These are phyloP conservation scores for Cantharis flavilabris DNA, from an alignment of 2,888 invertebrate genomes.

Conservation along the genomic window DNA sequence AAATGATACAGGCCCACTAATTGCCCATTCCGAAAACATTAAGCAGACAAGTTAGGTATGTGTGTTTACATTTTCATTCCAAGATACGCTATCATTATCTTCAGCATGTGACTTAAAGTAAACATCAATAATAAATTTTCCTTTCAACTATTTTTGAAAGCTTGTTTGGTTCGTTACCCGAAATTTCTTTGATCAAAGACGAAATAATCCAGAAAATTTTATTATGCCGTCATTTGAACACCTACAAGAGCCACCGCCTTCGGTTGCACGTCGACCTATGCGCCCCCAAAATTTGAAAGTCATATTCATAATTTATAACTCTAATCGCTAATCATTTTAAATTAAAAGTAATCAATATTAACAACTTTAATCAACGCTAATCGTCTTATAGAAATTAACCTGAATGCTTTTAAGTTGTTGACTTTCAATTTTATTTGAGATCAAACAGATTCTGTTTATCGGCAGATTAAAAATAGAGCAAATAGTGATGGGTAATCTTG, in stretches of 20 bases:
- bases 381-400: background rate
- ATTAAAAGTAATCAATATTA: background rate
- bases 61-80: conserved; percentile 13
- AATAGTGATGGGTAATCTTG: background rate
- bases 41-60: conserved; percentile 14
- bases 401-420: background rate
- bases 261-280: background rate
- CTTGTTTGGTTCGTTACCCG: background rate
- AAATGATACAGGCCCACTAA: background rate
- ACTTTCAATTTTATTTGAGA: background rate
- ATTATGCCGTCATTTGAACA: background rate
- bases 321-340: background rate
- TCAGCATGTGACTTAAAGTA: background rate
- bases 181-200: background rate
- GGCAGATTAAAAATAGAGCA: background rate
- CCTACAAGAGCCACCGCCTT: background rate
- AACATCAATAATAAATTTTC: background rate
- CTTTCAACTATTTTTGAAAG: background rate
- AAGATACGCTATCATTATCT: conserved; percentile 15
- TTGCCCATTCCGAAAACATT: background rate
- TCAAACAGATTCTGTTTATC: background rate
- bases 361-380: background rate
- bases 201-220: background rate
- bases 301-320: background rate
- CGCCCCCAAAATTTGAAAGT: background rate